Percentiles rank a stretch among this genome's conserved stretches.
These are phyloP conservation scores for Zingel zingel DNA, from an alignment of 2,113 vertebrate species.

Conservation along the genomic window DNA sequence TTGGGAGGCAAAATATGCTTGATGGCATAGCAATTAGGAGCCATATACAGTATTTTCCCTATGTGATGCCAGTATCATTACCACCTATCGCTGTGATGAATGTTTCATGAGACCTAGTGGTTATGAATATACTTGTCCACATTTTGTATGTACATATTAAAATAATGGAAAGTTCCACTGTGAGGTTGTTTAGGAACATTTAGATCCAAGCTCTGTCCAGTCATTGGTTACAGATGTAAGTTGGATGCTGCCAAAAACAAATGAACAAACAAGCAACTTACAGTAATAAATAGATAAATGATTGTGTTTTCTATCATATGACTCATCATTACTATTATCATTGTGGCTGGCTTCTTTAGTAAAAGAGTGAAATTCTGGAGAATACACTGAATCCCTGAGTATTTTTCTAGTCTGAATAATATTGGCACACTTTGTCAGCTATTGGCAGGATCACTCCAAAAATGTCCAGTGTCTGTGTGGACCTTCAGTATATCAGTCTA, in stretches of 20 bases:
- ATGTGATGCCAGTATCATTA: slow-evolving; percentile 67
- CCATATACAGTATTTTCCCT: slow-evolving; percentile 66
- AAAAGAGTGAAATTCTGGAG: not conserved
- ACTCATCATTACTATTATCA: not conserved
- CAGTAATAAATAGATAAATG: slow-evolving; percentile 9
- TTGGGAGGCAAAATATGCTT: slow-evolving; percentile 61
- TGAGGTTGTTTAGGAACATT: slow-evolving; percentile 45
- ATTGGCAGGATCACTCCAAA: slow-evolving; percentile 17
- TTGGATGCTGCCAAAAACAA: not conserved
- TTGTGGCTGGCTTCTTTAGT: not conserved
- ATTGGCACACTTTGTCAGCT: slow-evolving; percentile 7
- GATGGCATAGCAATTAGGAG: slow-evolving; percentile 72
- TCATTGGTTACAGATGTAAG: slow-evolving; percentile 9
- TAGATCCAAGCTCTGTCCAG: slow-evolving; percentile 10
- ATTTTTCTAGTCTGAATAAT: slow-evolving; percentile 9
- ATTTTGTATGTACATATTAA: slow-evolving; percentile 72
- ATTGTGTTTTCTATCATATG: not conserved
- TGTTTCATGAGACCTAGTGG: slow-evolving; percentile 71
- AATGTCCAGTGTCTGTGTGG: slow-evolving; percentile 14
- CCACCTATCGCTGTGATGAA: slow-evolving; percentile 63
- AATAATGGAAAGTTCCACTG: slow-evolving; percentile 51
- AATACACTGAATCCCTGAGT: not conserved
- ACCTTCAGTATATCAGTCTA: slow-evolving; percentile 8
- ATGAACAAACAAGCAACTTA: not conserved
- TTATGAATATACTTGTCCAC: slow-evolving; percentile 74